These are phyloP conservation scores for Oncopodura yosiiana DNA, from an alignment of 1,140 invertebrate genomes.

Conservation along the genomic window DNA sequence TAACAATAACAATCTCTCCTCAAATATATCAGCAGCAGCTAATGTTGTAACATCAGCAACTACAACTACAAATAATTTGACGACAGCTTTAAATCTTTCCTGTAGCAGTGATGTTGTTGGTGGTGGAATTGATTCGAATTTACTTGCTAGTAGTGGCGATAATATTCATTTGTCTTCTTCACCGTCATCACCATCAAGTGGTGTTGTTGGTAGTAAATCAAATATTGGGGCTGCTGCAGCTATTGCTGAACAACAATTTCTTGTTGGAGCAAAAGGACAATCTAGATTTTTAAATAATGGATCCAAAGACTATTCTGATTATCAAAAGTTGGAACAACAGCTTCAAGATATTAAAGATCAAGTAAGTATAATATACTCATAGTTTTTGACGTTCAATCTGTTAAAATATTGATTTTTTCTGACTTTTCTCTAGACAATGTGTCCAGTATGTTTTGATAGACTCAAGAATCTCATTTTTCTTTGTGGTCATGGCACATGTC, in stretches of 20 bases:
- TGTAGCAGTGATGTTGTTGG: neutral
- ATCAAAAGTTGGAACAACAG: slow-evolving; percentile 90
- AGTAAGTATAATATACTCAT: slow-evolving; percentile 46
- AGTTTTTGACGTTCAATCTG: neutral
- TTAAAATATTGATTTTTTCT: slow-evolving; percentile 23
- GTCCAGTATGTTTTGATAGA: slow-evolving; percentile 92
- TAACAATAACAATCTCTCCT: slow-evolving; percentile 7
- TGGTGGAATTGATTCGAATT: slow-evolving; percentile 2
- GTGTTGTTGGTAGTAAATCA: too few relatives aligned
- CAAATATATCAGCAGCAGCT: slow-evolving; percentile 1
- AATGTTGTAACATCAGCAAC: slow-evolving; percentile 30
- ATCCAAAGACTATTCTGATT: slow-evolving; percentile 63
- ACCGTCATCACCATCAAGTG: too few relatives aligned
- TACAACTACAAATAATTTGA: slow-evolving; percentile 19
- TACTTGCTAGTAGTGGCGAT: too few relatives aligned
- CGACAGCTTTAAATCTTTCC: slow-evolving; percentile 5
- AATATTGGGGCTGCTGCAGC: slow-evolving; percentile 5
- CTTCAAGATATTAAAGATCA: slow-evolving; percentile 95
- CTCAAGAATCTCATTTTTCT: slow-evolving; percentile 98
- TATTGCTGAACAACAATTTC: slow-evolving; percentile 1
- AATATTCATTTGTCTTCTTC: too few relatives aligned
- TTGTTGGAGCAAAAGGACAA: slow-evolving; percentile 4
- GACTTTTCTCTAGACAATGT: slow-evolving; percentile 72
- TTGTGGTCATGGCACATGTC: slow-evolving; percentile 93
- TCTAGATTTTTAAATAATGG: slow-evolving; percentile 76